A percentile compares a stretch with the other conserved stretches of the same genome.
Conservation (phyloP, 2,888 invertebrate genomes). For the Nyleta sp. region DNA sequence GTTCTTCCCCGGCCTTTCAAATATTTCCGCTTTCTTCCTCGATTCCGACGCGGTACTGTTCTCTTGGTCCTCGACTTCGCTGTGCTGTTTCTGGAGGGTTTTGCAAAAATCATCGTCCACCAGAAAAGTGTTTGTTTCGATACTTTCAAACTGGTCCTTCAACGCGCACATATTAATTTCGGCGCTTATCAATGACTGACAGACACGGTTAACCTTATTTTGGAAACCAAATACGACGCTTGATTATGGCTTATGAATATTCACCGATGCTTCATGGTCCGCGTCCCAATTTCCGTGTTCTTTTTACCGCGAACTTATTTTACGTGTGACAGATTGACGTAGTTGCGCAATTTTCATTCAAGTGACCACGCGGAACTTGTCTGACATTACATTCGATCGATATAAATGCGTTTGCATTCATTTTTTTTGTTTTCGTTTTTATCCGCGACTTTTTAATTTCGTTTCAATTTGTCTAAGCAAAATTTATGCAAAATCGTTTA, state of each 20-base stretch:
- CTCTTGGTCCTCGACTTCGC: not conserved
- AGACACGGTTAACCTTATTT: constrained; percentile 20
- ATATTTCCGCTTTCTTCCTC: not conserved
- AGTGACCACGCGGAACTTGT: constrained; percentile 23
- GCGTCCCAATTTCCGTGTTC: not conserved
- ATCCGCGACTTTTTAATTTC: no score
- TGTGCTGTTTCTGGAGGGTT: not conserved
- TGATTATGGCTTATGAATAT: constrained; percentile 27
- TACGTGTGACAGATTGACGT: constrained; percentile 9
- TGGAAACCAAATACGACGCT: constrained; percentile 9
- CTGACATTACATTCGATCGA: constrained; percentile 3
- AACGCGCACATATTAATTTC: constrained; percentile 1
- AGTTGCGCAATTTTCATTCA: constrained; percentile 15
- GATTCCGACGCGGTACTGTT: constrained; percentile 1
- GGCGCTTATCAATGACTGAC: constrained; percentile 2
- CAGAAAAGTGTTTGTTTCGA: not conserved
- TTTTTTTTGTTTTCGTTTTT: no score
- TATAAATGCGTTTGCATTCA: not conserved
- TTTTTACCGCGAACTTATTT: constrained; percentile 10
- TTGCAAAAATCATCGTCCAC: not conserved
- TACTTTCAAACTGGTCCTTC: not conserved
- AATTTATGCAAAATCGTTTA: no score
- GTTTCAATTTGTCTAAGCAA: no score
- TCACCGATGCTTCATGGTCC: not conserved
- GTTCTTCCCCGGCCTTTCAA: not conserved